A percentile compares a stretch with the other conserved stretches of the same genome.
These are phyloP conservation scores for Dione juno DNA, from an alignment of 2,888 invertebrate genomes.

Conservation along the genomic window DNA sequence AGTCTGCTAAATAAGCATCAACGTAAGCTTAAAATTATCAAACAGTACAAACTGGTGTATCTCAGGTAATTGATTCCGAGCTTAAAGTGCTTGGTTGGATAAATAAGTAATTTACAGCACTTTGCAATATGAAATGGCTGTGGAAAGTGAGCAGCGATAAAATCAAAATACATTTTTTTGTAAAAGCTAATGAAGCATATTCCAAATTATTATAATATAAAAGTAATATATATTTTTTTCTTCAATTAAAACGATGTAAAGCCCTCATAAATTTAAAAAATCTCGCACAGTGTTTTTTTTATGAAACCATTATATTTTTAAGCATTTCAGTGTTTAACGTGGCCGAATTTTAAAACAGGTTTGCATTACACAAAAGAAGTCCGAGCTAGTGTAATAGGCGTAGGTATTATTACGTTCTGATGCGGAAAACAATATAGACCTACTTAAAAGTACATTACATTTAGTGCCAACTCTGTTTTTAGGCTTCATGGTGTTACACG, in stretches of 20 bases:
- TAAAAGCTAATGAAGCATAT: neutral
- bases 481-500: too few species aligned
- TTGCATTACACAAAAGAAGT: constrained; percentile 3
- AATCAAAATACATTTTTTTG: constrained; percentile 21
- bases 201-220: too few species aligned
- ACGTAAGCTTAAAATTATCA: neutral
- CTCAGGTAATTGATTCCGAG: constrained; percentile 38
- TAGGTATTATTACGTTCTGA: neutral
- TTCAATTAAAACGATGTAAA: too few species aligned
- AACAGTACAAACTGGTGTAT: neutral
- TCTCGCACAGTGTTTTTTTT: neutral
- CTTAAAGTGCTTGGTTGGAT: constrained; percentile 33
- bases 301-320: neutral
- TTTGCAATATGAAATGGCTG: constrained; percentile 10
- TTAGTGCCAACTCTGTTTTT: too few species aligned
- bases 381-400: neutral
- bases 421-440: neutral
- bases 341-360: constrained; percentile 1
- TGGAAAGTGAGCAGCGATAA: constrained; percentile 16
- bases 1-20: neutral
- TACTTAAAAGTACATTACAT: too few species aligned
- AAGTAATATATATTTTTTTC: neutral
- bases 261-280: neutral
- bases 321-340: neutral
- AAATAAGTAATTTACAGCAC: constrained; percentile 33